A percentile compares a stretch with the other conserved stretches of the same genome.
Evolutionary conservation across 2,888 invertebrate species (phyloP).

Genomic region (Germaria angustata): DNA sequence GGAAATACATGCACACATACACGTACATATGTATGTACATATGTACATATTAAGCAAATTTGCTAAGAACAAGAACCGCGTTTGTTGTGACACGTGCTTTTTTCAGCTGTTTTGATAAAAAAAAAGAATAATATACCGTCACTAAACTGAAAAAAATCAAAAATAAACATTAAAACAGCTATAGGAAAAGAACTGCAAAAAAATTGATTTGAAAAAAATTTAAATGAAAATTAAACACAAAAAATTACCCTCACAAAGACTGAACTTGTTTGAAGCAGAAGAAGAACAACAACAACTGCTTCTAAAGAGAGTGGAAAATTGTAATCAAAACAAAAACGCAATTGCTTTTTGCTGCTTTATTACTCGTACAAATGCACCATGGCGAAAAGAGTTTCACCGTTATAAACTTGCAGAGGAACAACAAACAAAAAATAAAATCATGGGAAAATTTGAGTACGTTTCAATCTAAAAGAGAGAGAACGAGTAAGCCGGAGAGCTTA

Average conservation of each 20-base stretch:
- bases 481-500: constrained; percentile 64
- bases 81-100: constrained; percentile 77
- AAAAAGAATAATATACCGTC: constrained; percentile 61
- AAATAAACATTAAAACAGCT: constrained; percentile 57
- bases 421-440: not conserved
- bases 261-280: constrained; percentile 1
- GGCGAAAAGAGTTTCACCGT: constrained; percentile 34
- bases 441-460: constrained; percentile 2
- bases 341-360: constrained; percentile 18
- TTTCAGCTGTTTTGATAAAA: constrained; percentile 78
- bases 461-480: constrained; percentile 20
- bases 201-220: constrained; percentile 38
- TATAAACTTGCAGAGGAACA: constrained; percentile 28
- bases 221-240: constrained; percentile 57
- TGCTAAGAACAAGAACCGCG: constrained; percentile 68
- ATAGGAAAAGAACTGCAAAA: constrained; percentile 21
- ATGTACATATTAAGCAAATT: constrained; percentile 31
- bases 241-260: constrained; percentile 18
- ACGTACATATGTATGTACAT: not conserved
- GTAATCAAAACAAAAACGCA: constrained; percentile 65
- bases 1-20: no score
- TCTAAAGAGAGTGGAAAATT: constrained; percentile 58
- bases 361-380: constrained; percentile 35
- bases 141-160: constrained; percentile 58
- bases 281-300: not conserved